phyloP scores from a whole-genome alignment of 2,888 invertebrate species.

The Harpalus rufipes region DNA sequence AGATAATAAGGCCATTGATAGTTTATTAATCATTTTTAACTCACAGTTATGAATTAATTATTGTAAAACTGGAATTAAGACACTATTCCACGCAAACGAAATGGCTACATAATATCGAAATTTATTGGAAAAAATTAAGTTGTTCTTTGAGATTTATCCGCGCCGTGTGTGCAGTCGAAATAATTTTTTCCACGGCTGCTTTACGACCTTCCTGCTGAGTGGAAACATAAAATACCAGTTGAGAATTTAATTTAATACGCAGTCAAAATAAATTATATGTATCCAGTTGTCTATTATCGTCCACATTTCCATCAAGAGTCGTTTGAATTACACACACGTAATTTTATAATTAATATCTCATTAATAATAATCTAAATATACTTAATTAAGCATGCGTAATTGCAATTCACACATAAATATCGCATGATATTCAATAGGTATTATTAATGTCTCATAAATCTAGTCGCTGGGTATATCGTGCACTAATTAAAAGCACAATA shows the following conservation, averaged over 20 bases:
- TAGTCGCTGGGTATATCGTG: slow-evolving; percentile 31
- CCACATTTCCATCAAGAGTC: slow-evolving; percentile 62
- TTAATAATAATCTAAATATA: slow-evolving; percentile 67
- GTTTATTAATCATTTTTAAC: no score
- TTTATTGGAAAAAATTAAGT: slow-evolving; percentile 18
- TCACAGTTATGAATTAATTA: no score
- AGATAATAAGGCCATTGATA: no score
- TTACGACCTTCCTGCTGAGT: slow-evolving; percentile 50
- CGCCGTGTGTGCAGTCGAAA: slow-evolving; percentile 37
- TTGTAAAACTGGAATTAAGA: no score
- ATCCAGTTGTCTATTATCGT: slow-evolving; percentile 53
- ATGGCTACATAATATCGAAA: no score
- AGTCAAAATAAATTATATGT: slow-evolving; percentile 62
- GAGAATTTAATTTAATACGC: slow-evolving; percentile 55
- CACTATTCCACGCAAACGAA: no score
- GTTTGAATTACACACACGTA: slow-evolving; percentile 61
- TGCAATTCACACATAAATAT: slow-evolving; percentile 67
- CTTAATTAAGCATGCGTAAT: slow-evolving; percentile 66
- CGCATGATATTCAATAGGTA: slow-evolving; percentile 65
- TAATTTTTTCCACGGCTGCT: slow-evolving; percentile 28
- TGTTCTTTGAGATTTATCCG: slow-evolving; percentile 25
- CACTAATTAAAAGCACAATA: slow-evolving; percentile 63
- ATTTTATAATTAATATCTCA: slow-evolving; percentile 67
- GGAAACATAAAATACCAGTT: slow-evolving; percentile 51
- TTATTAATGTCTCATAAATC: slow-evolving; percentile 67